A percentile compares a stretch with the other conserved stretches of the same genome.
Conservation (phyloP, 2,797 vertebrate species). For the Alcedo quadribrachys region DNA sequence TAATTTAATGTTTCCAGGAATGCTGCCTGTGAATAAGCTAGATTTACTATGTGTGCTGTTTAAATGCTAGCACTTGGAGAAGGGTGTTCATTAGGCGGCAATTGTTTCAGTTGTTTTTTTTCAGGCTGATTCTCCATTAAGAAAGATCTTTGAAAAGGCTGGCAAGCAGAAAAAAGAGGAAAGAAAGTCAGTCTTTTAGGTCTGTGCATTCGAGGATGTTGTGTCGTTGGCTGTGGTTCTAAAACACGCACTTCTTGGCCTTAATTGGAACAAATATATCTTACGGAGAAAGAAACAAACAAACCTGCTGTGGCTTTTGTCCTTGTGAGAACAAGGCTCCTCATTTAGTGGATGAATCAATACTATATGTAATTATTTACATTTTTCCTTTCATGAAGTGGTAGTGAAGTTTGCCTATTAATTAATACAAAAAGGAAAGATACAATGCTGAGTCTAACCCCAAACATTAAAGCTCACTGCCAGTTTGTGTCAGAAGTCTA, state of each 20-base stretch:
- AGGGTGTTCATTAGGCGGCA: constrained; percentile 74
- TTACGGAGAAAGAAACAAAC: constrained; percentile 22
- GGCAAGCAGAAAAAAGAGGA: constrained; percentile 38
- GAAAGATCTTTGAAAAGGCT: constrained; percentile 68
- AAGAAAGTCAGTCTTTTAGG: constrained; percentile 57
- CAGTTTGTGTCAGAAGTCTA: not conserved
- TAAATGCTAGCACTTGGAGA: constrained; percentile 65
- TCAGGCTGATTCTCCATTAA: constrained; percentile 69
- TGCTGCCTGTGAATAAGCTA: constrained; percentile 38
- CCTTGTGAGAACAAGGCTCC: not conserved
- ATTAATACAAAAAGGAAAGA: constrained; percentile 50
- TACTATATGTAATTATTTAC: constrained; percentile 67
- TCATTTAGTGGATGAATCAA: constrained; percentile 61
- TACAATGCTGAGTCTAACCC: not conserved
- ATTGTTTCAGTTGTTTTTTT: constrained; percentile 72
- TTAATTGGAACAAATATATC: constrained; percentile 68
- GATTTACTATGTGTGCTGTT: constrained; percentile 63
- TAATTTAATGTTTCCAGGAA: constrained; percentile 71
- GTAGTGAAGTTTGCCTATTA: constrained; percentile 58
- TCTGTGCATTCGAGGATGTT: constrained; percentile 37
- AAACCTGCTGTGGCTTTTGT: constrained; percentile 38
- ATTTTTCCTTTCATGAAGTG: constrained; percentile 44
- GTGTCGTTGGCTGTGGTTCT: constrained; percentile 56
- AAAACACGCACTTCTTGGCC: constrained; percentile 60
- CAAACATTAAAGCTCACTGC: not conserved